Base-by-base conservation (phyloP, 1,140 invertebrate species). In the Monomorium pharaonis region DNA sequence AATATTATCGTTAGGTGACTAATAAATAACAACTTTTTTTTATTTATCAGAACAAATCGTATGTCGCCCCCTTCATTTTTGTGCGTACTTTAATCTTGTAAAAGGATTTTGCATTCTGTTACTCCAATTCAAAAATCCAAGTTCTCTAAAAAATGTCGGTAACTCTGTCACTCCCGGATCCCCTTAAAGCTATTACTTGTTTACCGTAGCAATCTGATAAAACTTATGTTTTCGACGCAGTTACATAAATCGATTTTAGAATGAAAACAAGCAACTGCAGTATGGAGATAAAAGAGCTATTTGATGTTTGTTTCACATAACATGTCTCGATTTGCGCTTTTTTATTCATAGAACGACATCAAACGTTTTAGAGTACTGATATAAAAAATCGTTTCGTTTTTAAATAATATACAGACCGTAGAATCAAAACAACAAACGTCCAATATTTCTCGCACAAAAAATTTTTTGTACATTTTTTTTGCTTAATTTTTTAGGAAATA, bases 211-310 rank as follows among this genome's bases (percentile, higher is more conserved):
- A 51, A 80, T 54, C 63, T 47, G 76, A 80, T 80, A 51, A 78
- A 67, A 54, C 30, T 54, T 30, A 9, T 69, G n/a, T 80, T 67
- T 54, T 60, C 10, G 47, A 54, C 14, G 5, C 21, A 62, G 62
- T 69, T 54, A 63, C 18, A 62, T 69, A 69, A 24, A 80, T 70
- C 33, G 21, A 70, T 70, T 67, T 54, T 49, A 65, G 42, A 65
- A 77, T 63, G 75, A 16, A 12, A 42, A 51, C 63, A 14, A 37
- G n/a, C 44, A 18, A n/a, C 24, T 76, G 30, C 24, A 62, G 33
- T 62, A 62, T 3, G 5, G 33, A 54, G 44, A 70, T 80, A 80
- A 80, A 69, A 80, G 63, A 69, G 21, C 63, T 80, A 80, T 80
- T 33, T 30, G 56, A n/a, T 76, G 30, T 67, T 78, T 69, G 47